Evolutionary conservation across 2,888 invertebrate species (phyloP).

Genomic region (Unio delphinus): DNA sequence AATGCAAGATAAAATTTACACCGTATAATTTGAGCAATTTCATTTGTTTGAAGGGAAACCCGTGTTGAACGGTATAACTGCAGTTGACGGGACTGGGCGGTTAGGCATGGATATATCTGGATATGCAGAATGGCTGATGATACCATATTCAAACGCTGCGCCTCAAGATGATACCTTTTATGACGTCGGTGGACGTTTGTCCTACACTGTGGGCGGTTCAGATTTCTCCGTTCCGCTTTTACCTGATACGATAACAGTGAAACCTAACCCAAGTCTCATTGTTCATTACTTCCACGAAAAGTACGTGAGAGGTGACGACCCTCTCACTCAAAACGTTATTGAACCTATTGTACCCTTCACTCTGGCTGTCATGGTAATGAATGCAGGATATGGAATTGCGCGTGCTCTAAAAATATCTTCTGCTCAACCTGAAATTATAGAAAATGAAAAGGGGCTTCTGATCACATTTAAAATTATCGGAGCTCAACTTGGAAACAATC

Average conservation of each 20-base stretch:
- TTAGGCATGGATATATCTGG: constrained; percentile 29
- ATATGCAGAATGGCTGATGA: constrained; percentile 45
- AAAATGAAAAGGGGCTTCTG: constrained; percentile 53
- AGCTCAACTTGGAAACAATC: constrained; percentile 29
- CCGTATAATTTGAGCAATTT: neutral
- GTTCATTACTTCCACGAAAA: constrained; percentile 55
- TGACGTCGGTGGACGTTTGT: constrained; percentile 49
- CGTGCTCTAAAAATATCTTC: constrained; percentile 43
- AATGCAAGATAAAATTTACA: neutral
- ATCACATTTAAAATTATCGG: constrained; percentile 47
- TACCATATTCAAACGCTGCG: constrained; percentile 50
- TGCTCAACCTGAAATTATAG: constrained; percentile 55
- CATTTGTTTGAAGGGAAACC: constrained; percentile 30
- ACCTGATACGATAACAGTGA: constrained; percentile 52
- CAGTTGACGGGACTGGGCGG: constrained; percentile 39
- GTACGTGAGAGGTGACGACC: constrained; percentile 49
- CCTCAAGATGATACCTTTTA: constrained; percentile 34
- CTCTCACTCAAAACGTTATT: constrained; percentile 30
- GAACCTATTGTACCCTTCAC: constrained; percentile 49
- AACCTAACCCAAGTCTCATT: constrained; percentile 47
- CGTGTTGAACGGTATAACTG: constrained; percentile 33
- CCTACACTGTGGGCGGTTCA: constrained; percentile 42
- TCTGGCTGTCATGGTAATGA: constrained; percentile 44
- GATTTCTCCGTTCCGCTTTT: constrained; percentile 43
- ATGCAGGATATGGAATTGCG: constrained; percentile 45